Evolutionary conservation across 2,888 invertebrate species (phyloP), one percentile per base, ranked within the genome.

Genomic region (Drosophila mimica): DNA sequence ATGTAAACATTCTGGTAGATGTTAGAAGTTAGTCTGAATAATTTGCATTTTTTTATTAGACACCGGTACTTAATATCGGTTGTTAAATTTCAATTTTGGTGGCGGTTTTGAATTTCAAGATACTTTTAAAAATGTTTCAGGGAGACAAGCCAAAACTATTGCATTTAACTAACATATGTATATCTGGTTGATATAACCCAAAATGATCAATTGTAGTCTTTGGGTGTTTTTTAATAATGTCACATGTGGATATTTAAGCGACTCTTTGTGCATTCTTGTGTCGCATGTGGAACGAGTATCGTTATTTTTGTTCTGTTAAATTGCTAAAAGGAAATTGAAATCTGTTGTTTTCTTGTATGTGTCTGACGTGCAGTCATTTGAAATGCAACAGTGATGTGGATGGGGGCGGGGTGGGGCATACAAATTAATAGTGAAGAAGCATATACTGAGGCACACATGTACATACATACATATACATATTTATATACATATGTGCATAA

Each of bases 341-440:
- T 49, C 59, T 74, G 48, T 56, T 62, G 58, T 46, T 69, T 74
- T 58, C 58, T 54, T 74, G 49, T 28, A 58, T 68, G 53, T 52
- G 61, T 65, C 61, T 59, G 73, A 53, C 62, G 78, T 65, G 69
- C 65, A 69, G 53, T 59, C 78, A 73, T 66, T 63, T 74, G 46
- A 46, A 78, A 67, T 78, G 64, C 70, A 79, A 70, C 49, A 48
- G 28, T 7, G 46, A 46, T 15, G 46, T 31, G 52, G 25, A 28
- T n/a, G 25, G 28, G 0, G 4, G 36, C 1, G 40, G 1, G 11
- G 11, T 2, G 31, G 31, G 28, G 31, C 31, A 68, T 69, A 49
- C 68, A 76, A 76, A 79, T 75, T 68, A 76, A 78, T 78, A 70
- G 70, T 70, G 59, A 79, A 65, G 80, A 64, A 79, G 64, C 51